Evolutionary conservation across 1,140 invertebrate genomes (phyloP), one percentile per base, ranked within the genome.

Genomic region (Choristoneura fumiferana): DNA sequence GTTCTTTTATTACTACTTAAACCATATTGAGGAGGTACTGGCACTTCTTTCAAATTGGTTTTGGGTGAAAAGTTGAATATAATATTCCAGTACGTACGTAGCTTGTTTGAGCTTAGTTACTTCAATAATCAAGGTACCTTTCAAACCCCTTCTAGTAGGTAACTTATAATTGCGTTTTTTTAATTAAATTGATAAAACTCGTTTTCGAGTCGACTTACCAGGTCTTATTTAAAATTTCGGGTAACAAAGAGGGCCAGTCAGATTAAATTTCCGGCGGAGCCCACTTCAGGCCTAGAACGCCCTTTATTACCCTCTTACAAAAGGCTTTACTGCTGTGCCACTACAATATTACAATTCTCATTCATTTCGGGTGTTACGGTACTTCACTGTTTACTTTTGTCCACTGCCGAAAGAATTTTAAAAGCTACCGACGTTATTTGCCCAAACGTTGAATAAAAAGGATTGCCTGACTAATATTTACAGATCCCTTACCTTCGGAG

Each of bases 251-350:
- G 74, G 22, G 70, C 65, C 63, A 68, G 67, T 73, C 69, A 78
- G 82, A 87, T 87, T 84, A 85, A 87, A 87, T 87, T 83, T 87
- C 84, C 82, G 76, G 63, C 69, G 71, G 72, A 62, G 81, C 83
- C 84, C 81, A 87, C 84, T 85, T 62, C 65, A 73, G 73, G 62
- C 71, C 76, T 78, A 84, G 76, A 78, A 82, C 77, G 73, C 73
- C 75, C 73, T 84, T 85, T 85, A 85, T 82, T 82, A 80, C 77
- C 76, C 71, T 65, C 69, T 79, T 80, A 81, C 76, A 84, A 87
- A 84, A 73, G 79, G 65, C 65, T 65, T 58, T 67, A 58, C 38
- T 62, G 64, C 49, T 65, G 56, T 57, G 63, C 66, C 67, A 73
- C 81, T 84, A 80, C 69, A 80, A 78, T 82, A 81, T 84, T 84